A percentile compares a stretch with the other conserved stretches of the same genome.
These are phyloP conservation scores for Amia ocellicauda DNA, from an alignment of 2,113 vertebrate species.

Conservation along the genomic window DNA sequence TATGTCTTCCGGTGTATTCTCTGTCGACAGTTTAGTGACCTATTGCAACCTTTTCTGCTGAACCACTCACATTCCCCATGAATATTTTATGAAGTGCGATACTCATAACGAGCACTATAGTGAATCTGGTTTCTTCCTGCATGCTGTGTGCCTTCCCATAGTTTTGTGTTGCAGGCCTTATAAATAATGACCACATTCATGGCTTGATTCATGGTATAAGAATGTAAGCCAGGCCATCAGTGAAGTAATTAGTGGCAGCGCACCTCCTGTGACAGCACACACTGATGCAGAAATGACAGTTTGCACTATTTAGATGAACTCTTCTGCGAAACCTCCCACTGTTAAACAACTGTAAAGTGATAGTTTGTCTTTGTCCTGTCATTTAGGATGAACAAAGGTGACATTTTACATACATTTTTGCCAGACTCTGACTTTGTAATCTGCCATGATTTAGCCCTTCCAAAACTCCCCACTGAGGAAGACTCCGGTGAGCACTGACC, in stretches of 20 bases:
- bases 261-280: background rate
- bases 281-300: background rate
- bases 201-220: conserved; percentile 15
- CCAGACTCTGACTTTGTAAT: too few relatives aligned
- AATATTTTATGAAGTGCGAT: conserved; percentile 30
- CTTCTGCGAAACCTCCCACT: too few relatives aligned
- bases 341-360: too few relatives aligned
- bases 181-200: conserved; percentile 21
- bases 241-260: background rate
- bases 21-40: conserved; percentile 10
- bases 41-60: conserved; percentile 13
- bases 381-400: too few relatives aligned
- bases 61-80: conserved; percentile 16
- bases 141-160: background rate
- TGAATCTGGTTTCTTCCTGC: conserved; percentile 20
- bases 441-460: too few relatives aligned
- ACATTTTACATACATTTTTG: too few relatives aligned
- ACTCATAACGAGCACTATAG: conserved; percentile 19
- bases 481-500: too few relatives aligned
- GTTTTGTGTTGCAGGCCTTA: conserved; percentile 14
- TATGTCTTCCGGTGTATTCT: too few relatives aligned
- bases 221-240: conserved; percentile 15
- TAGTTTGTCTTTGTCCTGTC: too few relatives aligned
- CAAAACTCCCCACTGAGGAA: too few relatives aligned
- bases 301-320: too few relatives aligned